Percentiles rank a stretch among this genome's conserved stretches.
These are phyloP conservation scores for Heliconius aoede DNA, from an alignment of 2,888 invertebrate species.

Conservation along the genomic window DNA sequence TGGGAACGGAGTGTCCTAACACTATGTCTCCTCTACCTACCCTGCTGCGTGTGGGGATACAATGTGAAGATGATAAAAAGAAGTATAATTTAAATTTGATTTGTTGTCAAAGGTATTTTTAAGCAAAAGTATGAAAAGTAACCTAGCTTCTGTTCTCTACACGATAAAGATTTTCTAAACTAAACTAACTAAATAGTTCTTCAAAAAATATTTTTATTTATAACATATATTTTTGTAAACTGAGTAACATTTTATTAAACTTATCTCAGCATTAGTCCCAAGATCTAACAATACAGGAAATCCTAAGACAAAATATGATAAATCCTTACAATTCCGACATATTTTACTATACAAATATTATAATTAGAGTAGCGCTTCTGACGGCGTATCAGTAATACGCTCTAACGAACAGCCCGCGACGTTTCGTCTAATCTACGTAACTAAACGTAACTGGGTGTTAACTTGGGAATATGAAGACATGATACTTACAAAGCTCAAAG, in stretches of 20 bases:
- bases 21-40: too few relatives aligned
- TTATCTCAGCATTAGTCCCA: neutral
- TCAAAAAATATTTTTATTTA: too few relatives aligned
- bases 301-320: neutral
- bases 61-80: too few relatives aligned
- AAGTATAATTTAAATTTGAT: too few relatives aligned
- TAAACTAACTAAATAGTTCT: too few relatives aligned
- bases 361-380: slow-evolving; percentile 19
- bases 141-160: too few relatives aligned
- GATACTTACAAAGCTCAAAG: slow-evolving; percentile 19
- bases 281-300: neutral
- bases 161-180: too few relatives aligned
- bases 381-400: slow-evolving; percentile 25
- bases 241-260: neutral
- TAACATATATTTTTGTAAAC: too few relatives aligned
- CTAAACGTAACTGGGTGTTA: slow-evolving; percentile 13
- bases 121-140: too few relatives aligned
- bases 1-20: too few relatives aligned
- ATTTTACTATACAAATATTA: slow-evolving; percentile 21
- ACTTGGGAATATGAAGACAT: slow-evolving; percentile 12
- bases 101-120: too few relatives aligned
- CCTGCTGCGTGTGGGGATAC: too few relatives aligned
- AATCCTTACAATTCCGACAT: slow-evolving; percentile 3
- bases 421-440: slow-evolving; percentile 26
- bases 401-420: slow-evolving; percentile 32